Base-by-base conservation (phyloP, 2,888 invertebrate species). In the Selenia dentaria region DNA sequence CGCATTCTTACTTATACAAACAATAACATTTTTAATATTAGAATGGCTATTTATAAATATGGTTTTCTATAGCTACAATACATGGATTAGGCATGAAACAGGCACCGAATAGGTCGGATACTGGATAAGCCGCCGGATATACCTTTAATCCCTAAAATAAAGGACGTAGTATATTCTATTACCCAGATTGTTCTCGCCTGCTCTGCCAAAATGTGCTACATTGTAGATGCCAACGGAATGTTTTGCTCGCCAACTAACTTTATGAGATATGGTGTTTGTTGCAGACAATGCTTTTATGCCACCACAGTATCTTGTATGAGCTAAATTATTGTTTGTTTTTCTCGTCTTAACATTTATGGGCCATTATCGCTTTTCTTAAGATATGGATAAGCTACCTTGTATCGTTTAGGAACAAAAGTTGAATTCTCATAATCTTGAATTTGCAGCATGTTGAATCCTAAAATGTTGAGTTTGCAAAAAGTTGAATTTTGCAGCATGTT, bases 141-240 rank as follows among this genome's bases (percentile, higher is more conserved):
- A 20, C 20, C 25, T 6, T 27, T 36, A 31, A 35, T 36, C 56
- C 50, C 50, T 51, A 45, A 51, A 50, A 62, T 64, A 68, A 77
- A 77, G 74, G 77, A 79, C 76, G 70, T 69, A 80, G 67, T 76
- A 74, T 69, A 85, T 85, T 84, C 83, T 85, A 85, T 87, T 85
- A 84, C 64, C 73, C 71, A 79, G 84, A 87, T 85, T 84, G 84
- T 87, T 86, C 86, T 83, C 85, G 86, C 84, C 84, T 81, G 61
- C 67, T 69, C 74, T 83, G 87, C 85, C 88, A 85, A 83, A 85
- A 83, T 74, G 64, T 71, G 68, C 67, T 76, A 80, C 61, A 57
- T 71, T 76, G 76, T 79, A 73, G 65, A 79, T 69, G 77, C 74
- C 76, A 76, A 62, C 66, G 69, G 56, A 70, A 77, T 78, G 72